phyloP scores from a whole-genome alignment of 2,113 vertebrate genomes.

The Trinectes maculatus region DNA sequence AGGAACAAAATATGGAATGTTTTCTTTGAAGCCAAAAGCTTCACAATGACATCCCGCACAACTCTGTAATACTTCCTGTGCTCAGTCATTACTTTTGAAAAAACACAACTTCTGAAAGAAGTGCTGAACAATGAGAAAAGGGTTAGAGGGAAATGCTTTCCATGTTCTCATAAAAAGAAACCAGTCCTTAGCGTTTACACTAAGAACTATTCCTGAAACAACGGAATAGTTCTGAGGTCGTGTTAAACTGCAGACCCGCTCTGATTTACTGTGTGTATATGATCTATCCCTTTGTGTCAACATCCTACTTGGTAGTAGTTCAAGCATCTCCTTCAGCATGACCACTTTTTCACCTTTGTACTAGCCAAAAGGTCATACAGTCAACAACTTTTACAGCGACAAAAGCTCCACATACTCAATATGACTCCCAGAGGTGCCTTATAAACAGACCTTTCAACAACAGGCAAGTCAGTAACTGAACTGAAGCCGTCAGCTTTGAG shows the following conservation, averaged over 20 bases:
- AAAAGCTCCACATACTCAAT: conserved; percentile 19
- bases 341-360: conserved; percentile 29
- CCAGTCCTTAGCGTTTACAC: neutral
- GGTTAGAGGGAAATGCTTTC: neutral
- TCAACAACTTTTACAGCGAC: conserved; percentile 8
- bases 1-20: conserved; percentile 15
- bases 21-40: conserved; percentile 20
- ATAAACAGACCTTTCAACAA: conserved; percentile 37
- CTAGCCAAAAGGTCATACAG: conserved; percentile 36
- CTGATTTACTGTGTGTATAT: conserved; percentile 56
- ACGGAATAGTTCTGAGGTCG: conserved; percentile 10
- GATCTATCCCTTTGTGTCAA: conserved; percentile 69
- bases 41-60: conserved; percentile 34
- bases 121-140: conserved; percentile 31
- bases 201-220: conserved; percentile 5
- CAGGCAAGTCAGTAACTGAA: conserved; percentile 7
- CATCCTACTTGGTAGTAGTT: conserved; percentile 66
- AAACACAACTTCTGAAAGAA: conserved; percentile 14
- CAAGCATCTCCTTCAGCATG: conserved; percentile 51
- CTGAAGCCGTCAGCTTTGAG: conserved; percentile 33
- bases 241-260: conserved; percentile 53
- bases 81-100: conserved; percentile 24
- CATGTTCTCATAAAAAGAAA: conserved; percentile 21
- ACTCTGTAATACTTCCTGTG: conserved; percentile 50
- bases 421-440: conserved; percentile 43